Evolutionary conservation across 2,797 vertebrate species (phyloP), one percentile per base, ranked within the genome.

Genomic region (Hoplostethus atlanticus): DNA sequence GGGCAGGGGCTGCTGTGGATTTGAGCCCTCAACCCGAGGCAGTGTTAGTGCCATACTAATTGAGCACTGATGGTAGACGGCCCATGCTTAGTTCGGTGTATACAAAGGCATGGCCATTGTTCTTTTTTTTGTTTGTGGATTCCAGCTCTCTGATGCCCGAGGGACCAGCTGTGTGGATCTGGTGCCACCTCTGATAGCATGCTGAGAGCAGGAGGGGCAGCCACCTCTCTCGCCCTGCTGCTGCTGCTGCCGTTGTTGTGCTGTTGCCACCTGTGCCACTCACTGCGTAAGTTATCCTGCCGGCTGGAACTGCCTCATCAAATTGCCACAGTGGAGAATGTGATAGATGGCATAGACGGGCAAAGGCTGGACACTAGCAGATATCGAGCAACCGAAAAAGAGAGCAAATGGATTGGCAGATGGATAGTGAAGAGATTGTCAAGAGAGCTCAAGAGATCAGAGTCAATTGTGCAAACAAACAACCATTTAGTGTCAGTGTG

Each of bases 261-360:
- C 90, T 93, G 86, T 71, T 90, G 86, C 84, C 92, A 92, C 88
- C 87, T 93, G 84, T 94, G 94, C 81, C 92, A 90, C 82, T 91
- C 91, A 15, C 74, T 94, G 73, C 87, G 94, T 94, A 87, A 94
- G 94, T 93, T 74, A 54, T 34, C 51, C 48, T 56, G 11, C 25
- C 53, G 38, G 50, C 36, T 7, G 42, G 65, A 46, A 9, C 65
- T 52, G 48, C 44, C 48, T 63, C 31, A 16, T 68, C 10, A 54
- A 17, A 64, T 55, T 36, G 64, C 34, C 42, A 31, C 15, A n/a
- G 28, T 38, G 25, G 46, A 25, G 53, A 56, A 38, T 51, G 10
- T 54, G 36, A 65, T 64, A 71, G 71, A 64, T 64, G 40, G 52
- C 16, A 47, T 31, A 17, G 34, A 28, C 1, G 0, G 46, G 54